Conservation (phyloP, 1,140 invertebrate genomes). For the Drosophila hydei region DNA sequence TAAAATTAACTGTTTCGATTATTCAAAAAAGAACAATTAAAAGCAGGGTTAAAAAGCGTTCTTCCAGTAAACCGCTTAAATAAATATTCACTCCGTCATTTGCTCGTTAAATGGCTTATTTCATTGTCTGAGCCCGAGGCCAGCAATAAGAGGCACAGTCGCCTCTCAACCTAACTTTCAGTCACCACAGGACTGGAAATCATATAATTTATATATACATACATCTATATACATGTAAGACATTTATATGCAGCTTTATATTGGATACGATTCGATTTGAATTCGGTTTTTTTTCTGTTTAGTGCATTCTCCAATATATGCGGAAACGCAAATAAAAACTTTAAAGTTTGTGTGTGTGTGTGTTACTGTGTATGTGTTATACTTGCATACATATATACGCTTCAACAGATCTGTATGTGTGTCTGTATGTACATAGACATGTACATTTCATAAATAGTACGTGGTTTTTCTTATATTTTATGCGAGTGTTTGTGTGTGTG, state of each 20-base stretch:
- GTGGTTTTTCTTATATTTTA: slow-evolving; percentile 3
- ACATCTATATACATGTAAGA: too few relatives aligned
- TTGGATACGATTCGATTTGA: neutral
- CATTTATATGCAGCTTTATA: slow-evolving; percentile 13
- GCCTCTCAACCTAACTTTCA: too few relatives aligned
- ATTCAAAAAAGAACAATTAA: too few relatives aligned
- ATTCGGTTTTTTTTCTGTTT: slow-evolving; percentile 6
- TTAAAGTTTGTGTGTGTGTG: slow-evolving; percentile 25
- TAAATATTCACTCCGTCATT: too few relatives aligned
- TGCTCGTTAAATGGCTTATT: too few relatives aligned
- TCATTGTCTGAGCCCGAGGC: too few relatives aligned
- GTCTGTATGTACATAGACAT: neutral
- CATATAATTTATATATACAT: too few relatives aligned
- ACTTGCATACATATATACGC: slow-evolving; percentile 18
- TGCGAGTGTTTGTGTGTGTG: neutral
- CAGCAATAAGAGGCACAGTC: too few relatives aligned
- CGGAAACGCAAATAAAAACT: slow-evolving; percentile 21
- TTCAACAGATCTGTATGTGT: neutral
- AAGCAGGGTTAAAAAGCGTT: too few relatives aligned
- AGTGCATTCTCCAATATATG: slow-evolving; percentile 6
- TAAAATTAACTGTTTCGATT: too few relatives aligned
- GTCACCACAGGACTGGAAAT: too few relatives aligned
- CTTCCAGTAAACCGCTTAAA: too few relatives aligned
- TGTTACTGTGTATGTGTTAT: neutral
- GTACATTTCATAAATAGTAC: slow-evolving; percentile 18